Percentiles rank a stretch among this genome's conserved stretches.
Evolutionary conservation across 2,797 vertebrate species (phyloP).

Genomic region (Sitta carolinensis): DNA sequence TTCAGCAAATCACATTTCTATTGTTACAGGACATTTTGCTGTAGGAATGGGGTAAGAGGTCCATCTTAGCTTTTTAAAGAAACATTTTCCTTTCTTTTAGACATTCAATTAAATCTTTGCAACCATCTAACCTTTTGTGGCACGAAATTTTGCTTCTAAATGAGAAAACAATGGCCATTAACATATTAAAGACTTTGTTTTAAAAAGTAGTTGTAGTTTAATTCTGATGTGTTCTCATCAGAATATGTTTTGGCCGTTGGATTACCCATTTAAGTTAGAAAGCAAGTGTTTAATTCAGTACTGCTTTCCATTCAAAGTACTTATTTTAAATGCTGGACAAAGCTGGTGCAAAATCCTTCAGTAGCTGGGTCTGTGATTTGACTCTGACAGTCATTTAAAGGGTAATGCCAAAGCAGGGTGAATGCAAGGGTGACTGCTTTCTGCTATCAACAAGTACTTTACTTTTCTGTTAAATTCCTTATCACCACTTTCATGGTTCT

Average conservation of each 20-base stretch:
- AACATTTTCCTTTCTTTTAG: slow-evolving; percentile 76
- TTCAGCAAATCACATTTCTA: slow-evolving; percentile 88
- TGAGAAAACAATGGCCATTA: slow-evolving; percentile 79
- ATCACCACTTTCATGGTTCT: background rate
- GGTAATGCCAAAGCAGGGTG: background rate
- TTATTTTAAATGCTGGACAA: slow-evolving; percentile 29
- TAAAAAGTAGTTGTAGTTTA: slow-evolving; percentile 73
- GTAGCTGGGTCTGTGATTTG: background rate
- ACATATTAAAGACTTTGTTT: slow-evolving; percentile 79
- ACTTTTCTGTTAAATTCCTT: background rate
- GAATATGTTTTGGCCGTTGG: slow-evolving; percentile 54
- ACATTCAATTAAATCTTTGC: slow-evolving; percentile 79
- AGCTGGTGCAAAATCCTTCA: background rate
- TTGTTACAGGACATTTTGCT: slow-evolving; percentile 86
- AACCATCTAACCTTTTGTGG: slow-evolving; percentile 76
- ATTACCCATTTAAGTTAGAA: slow-evolving; percentile 39
- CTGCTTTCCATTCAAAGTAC: slow-evolving; percentile 44
- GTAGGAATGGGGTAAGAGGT: slow-evolving; percentile 86
- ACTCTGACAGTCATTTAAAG: background rate
- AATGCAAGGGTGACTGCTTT: background rate
- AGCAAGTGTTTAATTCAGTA: slow-evolving; percentile 50
- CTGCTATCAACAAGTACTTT: background rate
- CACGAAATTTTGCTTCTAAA: slow-evolving; percentile 74
- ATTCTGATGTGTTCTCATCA: slow-evolving; percentile 66
- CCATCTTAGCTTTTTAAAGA: slow-evolving; percentile 74